Base-by-base conservation (phyloP, 2,797 vertebrate genomes). In the Sebastiscus tertius region DNA sequence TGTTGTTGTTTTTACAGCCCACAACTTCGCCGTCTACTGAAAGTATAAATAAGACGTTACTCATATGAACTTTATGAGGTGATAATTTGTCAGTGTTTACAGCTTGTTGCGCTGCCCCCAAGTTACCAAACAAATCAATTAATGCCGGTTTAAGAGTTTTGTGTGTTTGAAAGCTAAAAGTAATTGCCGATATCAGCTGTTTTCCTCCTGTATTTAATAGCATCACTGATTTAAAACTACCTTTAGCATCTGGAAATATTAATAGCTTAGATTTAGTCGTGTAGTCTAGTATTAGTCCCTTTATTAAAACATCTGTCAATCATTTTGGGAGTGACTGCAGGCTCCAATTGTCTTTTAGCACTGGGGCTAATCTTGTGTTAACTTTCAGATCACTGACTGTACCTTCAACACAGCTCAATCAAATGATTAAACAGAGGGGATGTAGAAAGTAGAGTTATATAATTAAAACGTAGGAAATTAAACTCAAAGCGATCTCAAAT, bases 381-480 rank as follows among this genome's bases (percentile, higher is more conserved):
- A 72, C 76, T 72, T 46, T 77, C 16, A 29, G 61, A 81, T 81
- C 42, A 66, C 77, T 61, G 67, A 56, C 64, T 70, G 68, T 77
- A 66, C 80, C 54, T 77, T 73, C 36, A 58, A 8, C 5, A 6
- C 58, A 49, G 64, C 60, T 63, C 22, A 14, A 24, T 68, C 29
- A 54, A 39, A 59, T 55, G 14, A 82, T 84, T 72, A 82, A 73
- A 81, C 49, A 54, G 36, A 20, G 58, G 5, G 56, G 42, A 46
- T 39, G 61, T 33, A 24, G 52, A 65, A 52, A 12, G 59, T n/a
- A 18, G 34, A 80, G 65, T 55, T 68, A 29, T 66, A 58, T 72
- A 77, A 81, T 86, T 84, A 85, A 79, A 83, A 74, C 6, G 0
- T 3, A 11, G 58, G 61, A 64, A 79, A 77, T 76, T 77, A 34